Percentiles rank a stretch among this genome's conserved stretches.
These are phyloP conservation scores for Coccyzus lansbergi DNA, from an alignment of 2,797 vertebrate genomes.

Conservation along the genomic window DNA sequence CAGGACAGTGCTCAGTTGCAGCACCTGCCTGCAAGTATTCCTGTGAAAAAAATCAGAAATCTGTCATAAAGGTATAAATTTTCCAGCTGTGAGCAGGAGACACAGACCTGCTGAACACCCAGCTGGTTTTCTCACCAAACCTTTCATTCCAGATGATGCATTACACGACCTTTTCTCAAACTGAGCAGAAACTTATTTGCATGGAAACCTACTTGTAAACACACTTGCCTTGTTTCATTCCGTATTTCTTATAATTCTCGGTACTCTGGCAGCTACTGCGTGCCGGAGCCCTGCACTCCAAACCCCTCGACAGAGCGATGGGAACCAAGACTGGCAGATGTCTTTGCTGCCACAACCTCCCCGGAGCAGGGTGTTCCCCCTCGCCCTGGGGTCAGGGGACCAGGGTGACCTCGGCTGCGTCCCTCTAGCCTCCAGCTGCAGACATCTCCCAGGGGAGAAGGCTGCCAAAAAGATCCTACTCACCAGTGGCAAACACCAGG, in stretches of 20 bases:
- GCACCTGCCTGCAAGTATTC: not conserved
- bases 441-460: not conserved
- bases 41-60: not conserved
- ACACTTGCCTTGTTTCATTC: not conserved
- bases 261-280: not conserved
- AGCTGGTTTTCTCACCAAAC: not conserved
- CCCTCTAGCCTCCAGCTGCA: not conserved
- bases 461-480: not conserved
- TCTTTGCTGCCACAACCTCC: not conserved
- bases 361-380: not conserved
- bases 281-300: not conserved
- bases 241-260: not conserved
- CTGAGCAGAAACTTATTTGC: not conserved
- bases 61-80: not conserved
- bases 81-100: not conserved
- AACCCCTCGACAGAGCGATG: not conserved
- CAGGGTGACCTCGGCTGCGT: not conserved
- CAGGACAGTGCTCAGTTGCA: not conserved
- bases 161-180: not conserved
- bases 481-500: not conserved
- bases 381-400: not conserved
- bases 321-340: not conserved
- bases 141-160: not conserved
- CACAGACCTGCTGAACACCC: not conserved
- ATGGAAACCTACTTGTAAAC: not conserved